Evolutionary conservation across 2,113 vertebrate species (phyloP).

Genomic region (Coracopsis vasa): DNA sequence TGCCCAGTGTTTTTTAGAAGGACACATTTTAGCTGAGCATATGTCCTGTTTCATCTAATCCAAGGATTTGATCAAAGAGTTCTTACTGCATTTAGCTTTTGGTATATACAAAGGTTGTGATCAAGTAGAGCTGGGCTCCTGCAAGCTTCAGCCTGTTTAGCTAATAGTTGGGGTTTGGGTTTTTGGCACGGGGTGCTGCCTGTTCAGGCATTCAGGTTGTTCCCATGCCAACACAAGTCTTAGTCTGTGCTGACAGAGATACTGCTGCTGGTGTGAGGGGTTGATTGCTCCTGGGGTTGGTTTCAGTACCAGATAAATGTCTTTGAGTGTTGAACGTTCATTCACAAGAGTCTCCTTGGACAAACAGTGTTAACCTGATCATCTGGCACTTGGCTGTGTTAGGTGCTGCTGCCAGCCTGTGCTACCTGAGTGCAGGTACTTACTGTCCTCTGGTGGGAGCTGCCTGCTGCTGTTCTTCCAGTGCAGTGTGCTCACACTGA

Average conservation of each 20-base stretch:
- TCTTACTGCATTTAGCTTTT: background rate
- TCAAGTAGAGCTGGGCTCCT: background rate
- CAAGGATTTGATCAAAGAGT: background rate
- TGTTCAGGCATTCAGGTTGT: background rate
- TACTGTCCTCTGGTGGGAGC: background rate
- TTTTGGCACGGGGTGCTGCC: background rate
- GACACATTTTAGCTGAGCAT: background rate
- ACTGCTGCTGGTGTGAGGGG: background rate
- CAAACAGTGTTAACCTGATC: background rate
- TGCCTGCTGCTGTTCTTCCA: background rate
- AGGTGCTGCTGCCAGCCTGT: background rate
- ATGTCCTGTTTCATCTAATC: background rate
- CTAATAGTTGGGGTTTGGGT: background rate
- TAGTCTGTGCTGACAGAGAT: background rate
- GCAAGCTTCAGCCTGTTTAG: background rate
- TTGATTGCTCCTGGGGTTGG: background rate
- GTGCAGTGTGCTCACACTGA: background rate
- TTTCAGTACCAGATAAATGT: constrained; percentile 1
- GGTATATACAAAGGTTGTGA: background rate
- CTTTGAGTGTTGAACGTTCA: constrained; percentile 53
- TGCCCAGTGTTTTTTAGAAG: background rate
- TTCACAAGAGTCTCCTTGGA: background rate
- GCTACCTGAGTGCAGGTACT: background rate
- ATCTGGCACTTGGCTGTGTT: background rate
- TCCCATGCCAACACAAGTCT: background rate